Conservation (phyloP, 2,888 invertebrate species). For the Nomada fucata region DNA sequence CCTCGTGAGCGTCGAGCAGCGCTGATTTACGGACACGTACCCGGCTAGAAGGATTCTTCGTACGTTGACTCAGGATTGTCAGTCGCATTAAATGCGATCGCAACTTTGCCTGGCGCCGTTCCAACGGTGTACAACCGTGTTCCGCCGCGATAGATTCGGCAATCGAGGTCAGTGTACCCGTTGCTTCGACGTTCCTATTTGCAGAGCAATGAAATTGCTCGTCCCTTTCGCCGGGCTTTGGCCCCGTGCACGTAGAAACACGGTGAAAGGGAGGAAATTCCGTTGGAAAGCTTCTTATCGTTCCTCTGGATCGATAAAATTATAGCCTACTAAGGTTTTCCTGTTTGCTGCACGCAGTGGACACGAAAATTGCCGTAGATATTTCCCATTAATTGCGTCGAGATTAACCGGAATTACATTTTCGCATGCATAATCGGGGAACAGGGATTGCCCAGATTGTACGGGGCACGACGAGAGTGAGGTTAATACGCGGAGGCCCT, state of each 20-base stretch:
- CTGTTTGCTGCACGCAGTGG: too few relatives aligned
- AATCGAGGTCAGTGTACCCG: conserved; percentile 72
- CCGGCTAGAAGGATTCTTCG: conserved; percentile 62
- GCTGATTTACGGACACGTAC: conserved; percentile 72
- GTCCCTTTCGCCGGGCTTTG: conserved; percentile 1
- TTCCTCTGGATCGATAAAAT: too few relatives aligned
- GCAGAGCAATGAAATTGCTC: conserved; percentile 37
- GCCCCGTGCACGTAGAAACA: background rate
- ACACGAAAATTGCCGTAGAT: too few relatives aligned
- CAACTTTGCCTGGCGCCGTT: conserved; percentile 75
- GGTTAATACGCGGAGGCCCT: background rate
- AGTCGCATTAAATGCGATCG: conserved; percentile 71
- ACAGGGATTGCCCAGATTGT: too few relatives aligned
- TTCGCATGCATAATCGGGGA: too few relatives aligned
- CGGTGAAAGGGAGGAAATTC: too few relatives aligned
- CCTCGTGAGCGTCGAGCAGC: conserved; percentile 54
- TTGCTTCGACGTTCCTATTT: conserved; percentile 40
- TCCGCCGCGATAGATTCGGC: conserved; percentile 69
- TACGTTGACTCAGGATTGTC: conserved; percentile 73
- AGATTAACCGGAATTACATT: too few relatives aligned
- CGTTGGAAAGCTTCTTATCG: too few relatives aligned
- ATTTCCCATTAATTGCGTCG: too few relatives aligned
- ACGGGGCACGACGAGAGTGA: too few relatives aligned
- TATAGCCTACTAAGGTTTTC: too few relatives aligned
- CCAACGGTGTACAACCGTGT: conserved; percentile 70